phyloP scores from a whole-genome alignment of 2,113 vertebrate species.

The Grus americana region DNA sequence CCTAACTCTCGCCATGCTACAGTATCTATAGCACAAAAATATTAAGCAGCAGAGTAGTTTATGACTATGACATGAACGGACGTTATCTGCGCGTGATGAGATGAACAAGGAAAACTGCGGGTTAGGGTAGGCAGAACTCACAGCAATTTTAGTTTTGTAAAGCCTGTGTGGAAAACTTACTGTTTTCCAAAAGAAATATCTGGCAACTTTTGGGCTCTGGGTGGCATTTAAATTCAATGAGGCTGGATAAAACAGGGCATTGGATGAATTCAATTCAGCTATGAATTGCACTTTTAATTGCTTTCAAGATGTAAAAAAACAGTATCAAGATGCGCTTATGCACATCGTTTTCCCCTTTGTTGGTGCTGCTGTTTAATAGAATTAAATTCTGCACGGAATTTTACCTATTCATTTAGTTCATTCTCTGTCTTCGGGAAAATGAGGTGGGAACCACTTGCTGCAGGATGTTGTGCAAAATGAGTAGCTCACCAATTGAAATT shows the following conservation, averaged over 20 bases:
- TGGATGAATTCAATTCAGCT: neutral
- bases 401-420: neutral
- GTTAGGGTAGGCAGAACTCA: neutral
- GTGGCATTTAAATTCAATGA: neutral
- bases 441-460: neutral
- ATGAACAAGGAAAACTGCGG: neutral
- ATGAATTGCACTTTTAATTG: neutral
- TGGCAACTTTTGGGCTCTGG: neutral
- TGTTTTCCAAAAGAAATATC: neutral
- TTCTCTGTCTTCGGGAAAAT: neutral
- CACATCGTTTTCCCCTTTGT: neutral
- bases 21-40: neutral
- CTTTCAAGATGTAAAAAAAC: neutral
- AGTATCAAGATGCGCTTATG: neutral
- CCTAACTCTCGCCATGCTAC: neutral
- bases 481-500: neutral
- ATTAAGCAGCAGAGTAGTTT: neutral
- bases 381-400: neutral
- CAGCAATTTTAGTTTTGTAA: neutral
- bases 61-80: neutral
- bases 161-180: neutral
- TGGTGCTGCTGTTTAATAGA: neutral
- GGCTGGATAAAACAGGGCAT: neutral
- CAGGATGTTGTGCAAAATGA: neutral
- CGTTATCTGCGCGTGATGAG: neutral